Conservation (phyloP, 2,888 invertebrate species). For the Allygus modestus region DNA sequence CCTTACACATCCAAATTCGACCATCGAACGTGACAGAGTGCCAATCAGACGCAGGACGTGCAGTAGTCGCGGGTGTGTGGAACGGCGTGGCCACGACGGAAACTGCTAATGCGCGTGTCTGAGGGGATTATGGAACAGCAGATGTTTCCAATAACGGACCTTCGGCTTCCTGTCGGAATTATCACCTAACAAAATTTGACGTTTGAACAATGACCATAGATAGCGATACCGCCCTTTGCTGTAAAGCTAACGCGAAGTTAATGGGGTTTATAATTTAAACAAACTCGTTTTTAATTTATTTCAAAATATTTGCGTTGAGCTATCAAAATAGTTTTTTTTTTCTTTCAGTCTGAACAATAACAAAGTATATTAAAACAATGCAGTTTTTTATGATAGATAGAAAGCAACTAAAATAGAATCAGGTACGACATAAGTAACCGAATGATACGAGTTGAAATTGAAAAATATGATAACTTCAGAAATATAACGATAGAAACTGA, state of each 20-base stretch:
- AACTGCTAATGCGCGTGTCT: constrained; percentile 41
- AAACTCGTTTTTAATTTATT: background rate
- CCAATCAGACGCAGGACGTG: background rate
- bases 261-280: background rate
- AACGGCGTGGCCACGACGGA: constrained; percentile 9
- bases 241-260: constrained; percentile 19
- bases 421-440: too few species aligned
- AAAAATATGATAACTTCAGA: too few species aligned
- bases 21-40: too few species aligned
- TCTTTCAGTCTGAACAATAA: too few species aligned
- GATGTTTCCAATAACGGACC: constrained; percentile 41
- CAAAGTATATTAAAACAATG: too few species aligned
- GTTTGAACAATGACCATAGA: constrained; percentile 5
- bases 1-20: too few species aligned
- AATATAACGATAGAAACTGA: background rate
- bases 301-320: too few species aligned
- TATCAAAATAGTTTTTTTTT: too few species aligned
- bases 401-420: too few species aligned
- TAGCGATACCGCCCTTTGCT: constrained; percentile 8
- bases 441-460: too few species aligned
- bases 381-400: too few species aligned
- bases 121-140: constrained; percentile 32
- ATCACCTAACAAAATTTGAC: constrained; percentile 18
- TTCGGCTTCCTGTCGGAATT: background rate
- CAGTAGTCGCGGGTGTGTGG: constrained; percentile 9